Conservation (phyloP, 2,113 vertebrate species). For the Setophaga kirtlandii region DNA sequence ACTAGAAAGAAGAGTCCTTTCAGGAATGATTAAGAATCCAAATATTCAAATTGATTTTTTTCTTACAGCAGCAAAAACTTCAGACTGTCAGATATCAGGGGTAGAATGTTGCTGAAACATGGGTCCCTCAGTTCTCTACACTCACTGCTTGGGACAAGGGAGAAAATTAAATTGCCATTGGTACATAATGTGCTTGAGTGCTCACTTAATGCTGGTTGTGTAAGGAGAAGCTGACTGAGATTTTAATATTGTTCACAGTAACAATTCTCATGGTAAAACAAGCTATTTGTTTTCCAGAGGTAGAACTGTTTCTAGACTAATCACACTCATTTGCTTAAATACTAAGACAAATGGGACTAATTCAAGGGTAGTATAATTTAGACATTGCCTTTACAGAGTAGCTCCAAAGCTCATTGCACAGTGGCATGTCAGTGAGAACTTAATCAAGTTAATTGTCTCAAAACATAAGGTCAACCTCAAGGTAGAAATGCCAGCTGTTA, state of each 20-base stretch:
- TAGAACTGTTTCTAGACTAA: background rate
- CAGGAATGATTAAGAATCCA: background rate
- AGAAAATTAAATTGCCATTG: background rate
- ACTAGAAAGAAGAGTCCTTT: background rate
- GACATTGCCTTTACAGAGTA: background rate
- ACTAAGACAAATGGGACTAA: background rate
- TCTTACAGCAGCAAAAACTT: background rate
- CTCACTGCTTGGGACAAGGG: background rate
- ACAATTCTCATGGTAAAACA: background rate
- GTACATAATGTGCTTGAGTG: background rate
- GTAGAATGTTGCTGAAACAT: background rate
- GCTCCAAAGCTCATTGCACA: background rate
- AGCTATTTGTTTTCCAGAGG: background rate
- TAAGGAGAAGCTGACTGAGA: background rate
- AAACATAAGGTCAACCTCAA: slow-evolving; percentile 13
- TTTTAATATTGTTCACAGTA: background rate
- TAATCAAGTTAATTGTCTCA: slow-evolving; percentile 37
- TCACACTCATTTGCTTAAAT: background rate
- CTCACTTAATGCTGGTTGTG: background rate
- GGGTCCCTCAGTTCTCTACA: background rate
- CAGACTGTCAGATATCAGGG: background rate
- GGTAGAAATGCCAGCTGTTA: background rate
- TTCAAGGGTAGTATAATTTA: slow-evolving; percentile 12
- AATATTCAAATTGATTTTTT: background rate
- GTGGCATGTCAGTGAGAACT: background rate